These are phyloP conservation scores for Talpa occidentalis DNA, from an alignment of 2,113 vertebrate genomes.

Conservation along the genomic window DNA sequence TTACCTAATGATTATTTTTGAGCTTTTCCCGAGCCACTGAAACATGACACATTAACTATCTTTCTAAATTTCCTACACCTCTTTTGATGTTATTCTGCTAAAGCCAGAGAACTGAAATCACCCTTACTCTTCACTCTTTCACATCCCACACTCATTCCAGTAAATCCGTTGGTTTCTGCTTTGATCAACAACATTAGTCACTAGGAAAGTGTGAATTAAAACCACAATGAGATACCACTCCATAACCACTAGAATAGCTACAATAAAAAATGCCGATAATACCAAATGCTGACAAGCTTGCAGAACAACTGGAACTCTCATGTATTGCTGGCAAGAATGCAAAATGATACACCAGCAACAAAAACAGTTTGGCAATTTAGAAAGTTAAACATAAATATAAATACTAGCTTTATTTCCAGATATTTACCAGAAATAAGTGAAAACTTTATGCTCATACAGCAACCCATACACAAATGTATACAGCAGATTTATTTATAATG, in stretches of 20 bases:
- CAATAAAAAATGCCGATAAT: constrained; percentile 45
- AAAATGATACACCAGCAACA: background rate
- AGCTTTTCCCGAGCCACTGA: constrained; percentile 47
- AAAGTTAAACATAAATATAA: constrained; percentile 1
- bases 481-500: constrained; percentile 7
- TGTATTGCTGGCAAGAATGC: background rate
- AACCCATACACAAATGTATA: background rate
- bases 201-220: constrained; percentile 46
- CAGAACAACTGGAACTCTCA: constrained; percentile 39
- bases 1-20: constrained; percentile 35
- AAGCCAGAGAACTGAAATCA: constrained; percentile 21
- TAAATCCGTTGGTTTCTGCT: constrained; percentile 35
- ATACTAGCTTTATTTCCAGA: background rate
- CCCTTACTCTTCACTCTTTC: constrained; percentile 44
- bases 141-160: background rate
- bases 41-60: constrained; percentile 21
- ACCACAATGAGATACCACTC: background rate
- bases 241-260: background rate
- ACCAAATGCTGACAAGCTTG: constrained; percentile 18
- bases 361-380: constrained; percentile 19
- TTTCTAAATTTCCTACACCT: constrained; percentile 48
- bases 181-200: background rate
- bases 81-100: constrained; percentile 40
- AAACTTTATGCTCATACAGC: background rate
- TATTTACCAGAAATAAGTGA: constrained; percentile 41